These are phyloP conservation scores for Porites lutea DNA, from an alignment of 64 coral and sea anemone species.

Conservation along the genomic window DNA sequence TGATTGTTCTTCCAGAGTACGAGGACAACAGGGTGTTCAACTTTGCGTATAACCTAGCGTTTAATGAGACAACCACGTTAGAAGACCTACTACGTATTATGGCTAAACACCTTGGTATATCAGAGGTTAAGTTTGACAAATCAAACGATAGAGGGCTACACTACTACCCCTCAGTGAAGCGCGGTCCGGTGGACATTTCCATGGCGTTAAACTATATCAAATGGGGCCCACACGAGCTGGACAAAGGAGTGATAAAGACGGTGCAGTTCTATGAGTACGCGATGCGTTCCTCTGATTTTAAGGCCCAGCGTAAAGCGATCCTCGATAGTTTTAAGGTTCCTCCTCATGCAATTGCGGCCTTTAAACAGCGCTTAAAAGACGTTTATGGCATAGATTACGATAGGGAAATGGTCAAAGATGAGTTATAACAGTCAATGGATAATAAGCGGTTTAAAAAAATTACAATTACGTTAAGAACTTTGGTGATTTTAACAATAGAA, in stretches of 20 bases:
- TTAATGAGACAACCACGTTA: slow-evolving; percentile 71
- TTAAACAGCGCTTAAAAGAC: slow-evolving; percentile 77
- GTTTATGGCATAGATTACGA: slow-evolving; percentile 80
- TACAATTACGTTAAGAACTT: slow-evolving; percentile 1
- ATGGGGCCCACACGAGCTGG: slow-evolving; percentile 75
- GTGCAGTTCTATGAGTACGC: slow-evolving; percentile 89
- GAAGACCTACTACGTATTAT: slow-evolving; percentile 74
- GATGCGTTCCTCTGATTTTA: slow-evolving; percentile 79
- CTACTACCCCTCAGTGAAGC: slow-evolving; percentile 77
- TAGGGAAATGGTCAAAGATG: slow-evolving; percentile 51
- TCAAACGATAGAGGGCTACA: background rate
- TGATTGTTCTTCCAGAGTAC: slow-evolving; percentile 60
- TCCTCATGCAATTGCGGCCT: slow-evolving; percentile 51
- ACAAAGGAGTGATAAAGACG: slow-evolving; percentile 62
- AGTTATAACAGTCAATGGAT: slow-evolving; percentile 26
- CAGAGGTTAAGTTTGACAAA: slow-evolving; percentile 70
- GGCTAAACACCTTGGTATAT: slow-evolving; percentile 73
- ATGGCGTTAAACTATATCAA: slow-evolving; percentile 65
- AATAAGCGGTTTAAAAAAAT: background rate
- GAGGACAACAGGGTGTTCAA: slow-evolving; percentile 40
- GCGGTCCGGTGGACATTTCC: slow-evolving; percentile 79
- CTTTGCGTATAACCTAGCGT: slow-evolving; percentile 91
- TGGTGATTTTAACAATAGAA: background rate
- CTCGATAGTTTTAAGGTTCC: slow-evolving; percentile 70
- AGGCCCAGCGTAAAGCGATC: slow-evolving; percentile 67